Percentiles rank a stretch among this genome's conserved stretches.
These are phyloP conservation scores for Prolemur simus DNA, from an alignment of 2,113 vertebrate species.

Conservation along the genomic window DNA sequence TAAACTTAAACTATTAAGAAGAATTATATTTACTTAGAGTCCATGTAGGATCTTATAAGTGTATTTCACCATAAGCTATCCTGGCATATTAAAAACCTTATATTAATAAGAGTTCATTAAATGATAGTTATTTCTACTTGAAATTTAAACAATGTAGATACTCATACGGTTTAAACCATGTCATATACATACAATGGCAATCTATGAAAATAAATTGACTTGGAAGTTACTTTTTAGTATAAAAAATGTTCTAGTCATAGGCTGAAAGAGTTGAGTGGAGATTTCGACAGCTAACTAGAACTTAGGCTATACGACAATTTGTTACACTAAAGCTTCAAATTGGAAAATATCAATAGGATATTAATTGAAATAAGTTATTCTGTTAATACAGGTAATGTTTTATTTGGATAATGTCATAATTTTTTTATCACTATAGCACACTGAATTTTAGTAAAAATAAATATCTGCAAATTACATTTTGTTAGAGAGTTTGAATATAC, in stretches of 20 bases:
- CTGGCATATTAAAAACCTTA: neutral
- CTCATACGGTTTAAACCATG: neutral
- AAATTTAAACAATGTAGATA: neutral
- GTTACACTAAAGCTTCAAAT: neutral
- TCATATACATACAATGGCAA: neutral
- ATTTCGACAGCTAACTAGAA: neutral
- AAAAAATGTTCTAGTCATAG: neutral
- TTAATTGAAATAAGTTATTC: neutral
- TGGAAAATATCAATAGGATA: neutral
- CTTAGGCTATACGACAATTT: neutral
- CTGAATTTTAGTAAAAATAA: neutral
- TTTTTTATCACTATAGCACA: neutral
- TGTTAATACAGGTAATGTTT: neutral
- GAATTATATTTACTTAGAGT: neutral
- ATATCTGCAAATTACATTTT: slow-evolving; percentile 5
- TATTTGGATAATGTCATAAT: neutral
- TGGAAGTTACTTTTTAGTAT: neutral
- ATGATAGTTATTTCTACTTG: neutral
- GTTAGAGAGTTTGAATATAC: neutral
- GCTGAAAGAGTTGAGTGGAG: neutral
- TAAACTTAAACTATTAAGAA: neutral
- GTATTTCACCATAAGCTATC: neutral
- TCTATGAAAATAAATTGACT: neutral
- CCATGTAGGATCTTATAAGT: neutral
- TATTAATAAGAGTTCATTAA: neutral